Evolutionary conservation across 2,797 vertebrate species (phyloP).

Genomic region (Neosilurus mollespiculum): DNA sequence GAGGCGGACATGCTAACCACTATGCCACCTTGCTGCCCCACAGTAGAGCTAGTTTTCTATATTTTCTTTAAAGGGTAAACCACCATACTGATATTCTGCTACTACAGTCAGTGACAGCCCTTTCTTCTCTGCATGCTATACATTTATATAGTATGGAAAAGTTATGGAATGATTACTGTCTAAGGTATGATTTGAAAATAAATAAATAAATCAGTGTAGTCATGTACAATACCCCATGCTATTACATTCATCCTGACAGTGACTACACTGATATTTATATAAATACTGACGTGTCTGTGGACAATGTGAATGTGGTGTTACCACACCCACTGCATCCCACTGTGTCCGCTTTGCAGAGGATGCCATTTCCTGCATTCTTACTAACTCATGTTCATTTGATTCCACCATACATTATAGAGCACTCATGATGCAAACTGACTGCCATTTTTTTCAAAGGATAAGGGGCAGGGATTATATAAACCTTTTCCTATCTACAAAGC

Average conservation of each 20-base stretch:
- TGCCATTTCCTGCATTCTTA: slow-evolving; percentile 27
- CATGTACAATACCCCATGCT: neutral
- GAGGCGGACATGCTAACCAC: too few relatives aligned
- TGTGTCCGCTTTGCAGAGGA: slow-evolving; percentile 40
- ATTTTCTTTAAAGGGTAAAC: neutral
- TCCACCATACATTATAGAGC: slow-evolving; percentile 42
- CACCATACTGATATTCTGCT: neutral
- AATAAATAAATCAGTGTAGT: neutral
- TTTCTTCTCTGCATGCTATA: neutral
- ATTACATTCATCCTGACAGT: neutral
- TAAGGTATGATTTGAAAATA: neutral
- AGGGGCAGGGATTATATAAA: slow-evolving; percentile 49
- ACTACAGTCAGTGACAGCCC: neutral
- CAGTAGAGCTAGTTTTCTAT: neutral
- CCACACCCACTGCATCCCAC: neutral
- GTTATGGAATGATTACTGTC: neutral
- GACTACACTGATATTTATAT: neutral
- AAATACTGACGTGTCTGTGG: neutral
- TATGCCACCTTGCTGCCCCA: neutral
- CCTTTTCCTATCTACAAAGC: slow-evolving; percentile 38
- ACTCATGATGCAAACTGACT: slow-evolving; percentile 44
- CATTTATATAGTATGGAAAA: neutral
- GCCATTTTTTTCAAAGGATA: slow-evolving; percentile 1
- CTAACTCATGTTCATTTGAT: slow-evolving; percentile 38
- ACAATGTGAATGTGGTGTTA: neutral